A percentile compares a stretch with the other conserved stretches of the same genome.
Evolutionary conservation across 2,113 vertebrate genomes (phyloP).

Genomic region (Azemiops feae): DNA sequence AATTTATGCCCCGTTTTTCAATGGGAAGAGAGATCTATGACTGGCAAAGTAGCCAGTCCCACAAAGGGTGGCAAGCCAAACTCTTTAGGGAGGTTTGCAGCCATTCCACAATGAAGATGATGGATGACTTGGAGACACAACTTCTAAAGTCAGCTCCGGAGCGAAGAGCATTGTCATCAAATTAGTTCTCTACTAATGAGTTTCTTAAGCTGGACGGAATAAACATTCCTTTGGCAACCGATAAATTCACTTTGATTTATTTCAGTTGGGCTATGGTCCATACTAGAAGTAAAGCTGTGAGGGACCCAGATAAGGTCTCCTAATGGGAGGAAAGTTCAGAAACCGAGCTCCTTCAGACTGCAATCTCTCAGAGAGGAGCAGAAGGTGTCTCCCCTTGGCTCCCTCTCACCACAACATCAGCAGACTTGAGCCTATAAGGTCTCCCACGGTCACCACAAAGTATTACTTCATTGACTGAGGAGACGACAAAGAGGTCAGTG

Average conservation of each 20-base stretch:
- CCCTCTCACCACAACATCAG: too few relatives aligned
- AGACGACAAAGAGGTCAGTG: background rate
- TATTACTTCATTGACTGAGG: background rate
- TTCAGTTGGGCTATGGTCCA: background rate
- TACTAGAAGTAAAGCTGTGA: background rate
- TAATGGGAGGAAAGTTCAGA: background rate
- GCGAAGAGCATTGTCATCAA: background rate
- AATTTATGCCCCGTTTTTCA: background rate
- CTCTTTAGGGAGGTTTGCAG: background rate
- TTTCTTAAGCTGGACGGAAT: background rate
- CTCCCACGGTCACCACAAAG: background rate
- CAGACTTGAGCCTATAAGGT: background rate
- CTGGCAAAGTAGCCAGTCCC: slow-evolving; percentile 1
- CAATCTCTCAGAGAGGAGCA: background rate
- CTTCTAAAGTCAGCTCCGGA: background rate
- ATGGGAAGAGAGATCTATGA: background rate
- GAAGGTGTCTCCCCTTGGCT: background rate
- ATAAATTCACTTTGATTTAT: background rate
- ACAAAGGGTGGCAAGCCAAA: background rate
- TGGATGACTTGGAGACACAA: background rate
- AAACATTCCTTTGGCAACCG: slow-evolving; percentile 5
- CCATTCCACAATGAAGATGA: background rate
- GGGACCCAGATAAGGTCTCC: background rate
- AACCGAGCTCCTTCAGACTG: background rate
- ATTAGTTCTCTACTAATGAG: background rate